Evolutionary conservation across 92 coral and sea anemone species (phyloP), one percentile per base, ranked within the genome.

Genomic region (Isaurus tuberculatus): DNA sequence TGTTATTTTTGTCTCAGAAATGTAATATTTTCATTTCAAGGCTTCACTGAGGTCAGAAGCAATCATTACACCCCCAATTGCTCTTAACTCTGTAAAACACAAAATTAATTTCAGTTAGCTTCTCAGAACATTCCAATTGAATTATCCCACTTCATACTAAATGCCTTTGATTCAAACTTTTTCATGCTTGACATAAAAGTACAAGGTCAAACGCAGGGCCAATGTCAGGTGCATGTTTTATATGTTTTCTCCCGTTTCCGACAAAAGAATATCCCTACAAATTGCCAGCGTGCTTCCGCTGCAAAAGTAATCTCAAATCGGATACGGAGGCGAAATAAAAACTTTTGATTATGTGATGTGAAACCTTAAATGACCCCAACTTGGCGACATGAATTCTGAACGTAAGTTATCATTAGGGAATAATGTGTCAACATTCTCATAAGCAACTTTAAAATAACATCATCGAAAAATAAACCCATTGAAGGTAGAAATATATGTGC

Each of bases 311-410:
- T 58, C 70, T 31, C 32, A 77, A 77, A 57, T 77, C 70, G 16
- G 82, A 77, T 77, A 61, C 49, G 69, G 82, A 77, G 15, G 31
- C 33, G 82, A 77, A 77, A 77, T 33, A 60, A 9, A 77, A 77
- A 67, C 70, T 57, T 32, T 8, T 60, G 53, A 23, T 77, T 57
- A 60, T 34, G 68, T 34, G 82, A 60, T 77, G 51, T 33, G 70
- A 77, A 77, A 77, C 70, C 33, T 61, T 33, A 77, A 32, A 22
- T 64, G 22, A 29, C 30, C 11, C 15, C 29, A 57, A 34, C 36
- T 36, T n/a, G 48, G 51, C 70, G 70, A 55, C 32, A 77, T 58
- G 70, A 19, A 22, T 55, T 77, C 70, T 26, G 44, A 72, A 77
- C 51, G 19, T 37, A 34, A 57, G 82, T 25, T 51, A 27, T 13